phyloP scores from a whole-genome alignment of 2,888 invertebrate genomes.

The Celastrina argiolus region DNA sequence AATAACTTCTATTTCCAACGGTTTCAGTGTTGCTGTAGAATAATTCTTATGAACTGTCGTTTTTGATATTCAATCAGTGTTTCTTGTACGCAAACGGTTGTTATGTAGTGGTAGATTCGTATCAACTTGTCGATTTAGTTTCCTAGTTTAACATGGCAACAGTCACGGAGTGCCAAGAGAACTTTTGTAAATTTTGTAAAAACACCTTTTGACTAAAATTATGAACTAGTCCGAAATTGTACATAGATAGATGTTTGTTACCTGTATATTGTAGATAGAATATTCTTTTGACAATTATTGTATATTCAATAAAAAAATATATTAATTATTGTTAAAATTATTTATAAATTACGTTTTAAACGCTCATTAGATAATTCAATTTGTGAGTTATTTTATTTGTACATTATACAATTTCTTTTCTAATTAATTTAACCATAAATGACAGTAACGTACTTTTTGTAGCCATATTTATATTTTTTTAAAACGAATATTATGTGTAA shows the following conservation, averaged over 20 bases:
- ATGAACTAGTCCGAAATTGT: slow-evolving; percentile 76
- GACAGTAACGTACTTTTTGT: slow-evolving; percentile 64
- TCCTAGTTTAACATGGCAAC: slow-evolving; percentile 22
- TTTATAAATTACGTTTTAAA: slow-evolving; percentile 62
- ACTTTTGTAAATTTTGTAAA: slow-evolving; percentile 67
- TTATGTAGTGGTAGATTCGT: slow-evolving; percentile 8
- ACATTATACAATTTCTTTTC: slow-evolving; percentile 47
- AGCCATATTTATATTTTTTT: slow-evolving; percentile 76
- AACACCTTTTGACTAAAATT: slow-evolving; percentile 64
- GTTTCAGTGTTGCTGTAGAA: background rate
- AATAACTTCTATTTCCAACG: background rate
- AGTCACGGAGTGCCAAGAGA: slow-evolving; percentile 24
- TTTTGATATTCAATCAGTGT: background rate
- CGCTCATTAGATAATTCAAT: slow-evolving; percentile 54
- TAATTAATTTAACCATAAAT: slow-evolving; percentile 55
- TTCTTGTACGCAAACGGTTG: slow-evolving; percentile 10
- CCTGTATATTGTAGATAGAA: slow-evolving; percentile 78
- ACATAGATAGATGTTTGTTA: slow-evolving; percentile 78
- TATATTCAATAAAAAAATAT: slow-evolving; percentile 68
- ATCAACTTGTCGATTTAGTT: slow-evolving; percentile 21
- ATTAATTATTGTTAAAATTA: slow-evolving; percentile 59
- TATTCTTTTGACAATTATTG: slow-evolving; percentile 70
- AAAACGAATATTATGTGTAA: slow-evolving; percentile 67
- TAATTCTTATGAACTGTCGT: background rate
- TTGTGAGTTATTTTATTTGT: slow-evolving; percentile 53